Conservation (phyloP, 2,888 invertebrate species). For the Leptopilina myrica region DNA sequence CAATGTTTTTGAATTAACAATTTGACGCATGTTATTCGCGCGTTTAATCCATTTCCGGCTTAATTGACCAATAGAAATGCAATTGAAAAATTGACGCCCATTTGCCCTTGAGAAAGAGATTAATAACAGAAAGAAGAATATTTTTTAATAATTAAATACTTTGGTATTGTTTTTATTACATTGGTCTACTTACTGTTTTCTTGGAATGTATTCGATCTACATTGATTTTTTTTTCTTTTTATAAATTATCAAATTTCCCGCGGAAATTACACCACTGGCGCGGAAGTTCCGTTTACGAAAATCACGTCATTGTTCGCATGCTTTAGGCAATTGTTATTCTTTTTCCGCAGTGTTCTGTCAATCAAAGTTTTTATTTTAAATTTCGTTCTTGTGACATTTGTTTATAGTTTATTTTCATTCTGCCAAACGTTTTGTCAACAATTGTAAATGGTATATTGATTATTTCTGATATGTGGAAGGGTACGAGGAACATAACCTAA, state of each 20-base stretch:
- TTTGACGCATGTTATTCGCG: slow-evolving; percentile 36
- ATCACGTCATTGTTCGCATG: neutral
- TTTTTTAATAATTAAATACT: neutral
- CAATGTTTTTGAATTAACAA: slow-evolving; percentile 46
- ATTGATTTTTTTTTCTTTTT: neutral
- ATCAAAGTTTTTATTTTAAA: slow-evolving; percentile 7
- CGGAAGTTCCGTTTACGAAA: slow-evolving; percentile 48
- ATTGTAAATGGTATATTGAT: neutral
- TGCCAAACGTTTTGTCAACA: neutral
- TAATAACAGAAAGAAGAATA: neutral
- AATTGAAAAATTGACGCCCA: slow-evolving; percentile 1
- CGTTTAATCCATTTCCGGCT: slow-evolving; percentile 52
- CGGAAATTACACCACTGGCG: slow-evolving; percentile 27
- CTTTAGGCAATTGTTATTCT: slow-evolving; percentile 1
- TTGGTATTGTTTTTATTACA: neutral
- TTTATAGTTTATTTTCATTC: neutral
- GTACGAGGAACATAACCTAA: neutral
- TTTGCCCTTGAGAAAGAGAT: neutral
- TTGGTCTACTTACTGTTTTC: neutral
- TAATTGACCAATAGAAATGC: slow-evolving; percentile 21
- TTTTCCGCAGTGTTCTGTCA: neutral
- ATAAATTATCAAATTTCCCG: neutral
- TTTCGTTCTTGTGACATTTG: neutral
- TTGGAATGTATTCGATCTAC: too few species aligned
- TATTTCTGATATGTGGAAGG: neutral